Base-by-base conservation (phyloP, 1,140 invertebrate genomes). In the Melanaphis sacchari region DNA sequence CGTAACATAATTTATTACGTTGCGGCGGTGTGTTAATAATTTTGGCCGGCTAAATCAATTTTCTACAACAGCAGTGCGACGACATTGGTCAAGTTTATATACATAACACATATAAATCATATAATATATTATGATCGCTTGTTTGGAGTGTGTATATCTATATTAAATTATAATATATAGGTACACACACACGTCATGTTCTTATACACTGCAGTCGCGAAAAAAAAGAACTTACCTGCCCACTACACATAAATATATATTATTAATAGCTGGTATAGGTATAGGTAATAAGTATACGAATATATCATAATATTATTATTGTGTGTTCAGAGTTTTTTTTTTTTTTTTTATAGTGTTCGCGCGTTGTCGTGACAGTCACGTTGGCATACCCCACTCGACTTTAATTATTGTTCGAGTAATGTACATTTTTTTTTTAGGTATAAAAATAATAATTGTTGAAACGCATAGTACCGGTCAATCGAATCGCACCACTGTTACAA, bases 221-320 rank as follows among this genome's bases (percentile, higher is more conserved):
- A 76, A 76, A 76, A n/a, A 76, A n/a, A 76, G 15, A 76, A 76
- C n/a, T 76, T n/a, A 76, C 59, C 59, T 76, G 59, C 59, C 59
- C 59, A 76, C 59, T n/a, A 18, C n/a, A 76, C 26, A 31, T 66
- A 59, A 66, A 15, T n/a, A 66, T 66, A n/a, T n/a, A 15, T n/a
- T n/a, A 9, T 31, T 5, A 18, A 18, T 31, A 49, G 46, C 18
- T 49, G 46, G 15, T 49, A 49, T 49, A 18, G 15, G 15, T 49
- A 49, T 43, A 43, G 9, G 43, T 49, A 18, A 46, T 46, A 46
- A 46, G 59, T 66, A 66, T 18, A 31, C 7, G 49, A 22, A 49
- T 26, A 66, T 76, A 76, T 76, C 59, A 76, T 76, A 76, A 76
- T 76, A 76, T 76, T 76, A 76, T 76, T 76, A 36, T 76, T 76